A percentile compares a stretch with the other conserved stretches of the same genome.
Conservation (phyloP, 1,140 invertebrate genomes). For the Palaemon carinicauda region DNA sequence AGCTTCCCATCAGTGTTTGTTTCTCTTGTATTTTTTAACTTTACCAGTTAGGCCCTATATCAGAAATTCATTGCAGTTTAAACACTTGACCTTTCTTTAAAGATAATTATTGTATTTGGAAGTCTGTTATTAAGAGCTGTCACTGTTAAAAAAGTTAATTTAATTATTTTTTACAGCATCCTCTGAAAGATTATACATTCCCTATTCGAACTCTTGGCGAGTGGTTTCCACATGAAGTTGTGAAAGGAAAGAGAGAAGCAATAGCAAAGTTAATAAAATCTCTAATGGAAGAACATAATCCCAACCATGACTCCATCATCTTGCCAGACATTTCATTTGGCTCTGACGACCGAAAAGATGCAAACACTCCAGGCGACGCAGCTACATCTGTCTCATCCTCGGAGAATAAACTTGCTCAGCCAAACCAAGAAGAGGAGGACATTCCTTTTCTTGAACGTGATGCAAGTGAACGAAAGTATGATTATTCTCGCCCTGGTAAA, state of each 20-base stretch:
- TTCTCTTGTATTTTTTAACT: too few relatives aligned
- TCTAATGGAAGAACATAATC: conserved; percentile 64
- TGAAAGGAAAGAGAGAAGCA: conserved; percentile 64
- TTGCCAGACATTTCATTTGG: conserved; percentile 54
- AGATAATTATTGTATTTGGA: too few relatives aligned
- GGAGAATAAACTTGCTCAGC: too few relatives aligned
- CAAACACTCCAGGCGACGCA: not conserved
- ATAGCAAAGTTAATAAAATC: conserved; percentile 64
- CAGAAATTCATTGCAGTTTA: too few relatives aligned
- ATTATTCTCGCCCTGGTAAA: too few relatives aligned
- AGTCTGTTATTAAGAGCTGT: too few relatives aligned
- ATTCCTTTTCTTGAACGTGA: too few relatives aligned
- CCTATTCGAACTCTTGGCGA: conserved; percentile 64
- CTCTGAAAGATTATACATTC: conserved; percentile 64
- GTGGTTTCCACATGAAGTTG: conserved; percentile 65
- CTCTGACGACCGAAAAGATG: conserved; percentile 34
- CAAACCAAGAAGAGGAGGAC: too few relatives aligned
- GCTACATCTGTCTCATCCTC: not conserved
- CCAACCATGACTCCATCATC: conserved; percentile 49
- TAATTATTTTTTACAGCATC: conserved; percentile 63
- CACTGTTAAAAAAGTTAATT: not conserved
- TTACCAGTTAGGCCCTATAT: too few relatives aligned
- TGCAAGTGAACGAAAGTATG: too few relatives aligned
- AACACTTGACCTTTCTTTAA: too few relatives aligned
- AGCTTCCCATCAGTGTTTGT: too few relatives aligned